Conservation (phyloP, 2,888 invertebrate genomes). For the Conchocele bisecta region DNA sequence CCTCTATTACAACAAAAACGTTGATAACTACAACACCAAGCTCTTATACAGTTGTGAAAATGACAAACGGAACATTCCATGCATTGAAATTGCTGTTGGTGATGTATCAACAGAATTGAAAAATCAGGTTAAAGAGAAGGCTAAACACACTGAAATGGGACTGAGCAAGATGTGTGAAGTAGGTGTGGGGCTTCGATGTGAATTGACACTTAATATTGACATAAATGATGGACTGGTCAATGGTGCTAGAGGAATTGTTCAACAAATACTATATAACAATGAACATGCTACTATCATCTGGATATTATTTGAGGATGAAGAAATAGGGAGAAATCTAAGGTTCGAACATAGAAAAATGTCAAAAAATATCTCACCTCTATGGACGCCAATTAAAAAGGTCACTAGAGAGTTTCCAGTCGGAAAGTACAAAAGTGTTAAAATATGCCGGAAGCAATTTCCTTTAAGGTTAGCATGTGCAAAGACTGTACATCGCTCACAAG, state of each 20-base stretch:
- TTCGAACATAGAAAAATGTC: constrained; percentile 15
- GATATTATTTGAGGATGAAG: constrained; percentile 24
- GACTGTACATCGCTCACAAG: constrained; percentile 42
- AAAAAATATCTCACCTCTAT: not conserved
- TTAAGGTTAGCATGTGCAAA: constrained; percentile 30
- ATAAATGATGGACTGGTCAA: constrained; percentile 43
- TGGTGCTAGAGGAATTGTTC: constrained; percentile 27
- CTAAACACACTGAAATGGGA: constrained; percentile 25
- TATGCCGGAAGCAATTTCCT: constrained; percentile 41
- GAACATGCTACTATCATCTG: constrained; percentile 11
- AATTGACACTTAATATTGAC: constrained; percentile 41
- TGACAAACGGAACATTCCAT: constrained; percentile 1
- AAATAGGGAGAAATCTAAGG: constrained; percentile 24
- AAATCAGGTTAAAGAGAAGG: constrained; percentile 10
- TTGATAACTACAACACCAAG: constrained; percentile 12
- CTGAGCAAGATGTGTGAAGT: constrained; percentile 7
- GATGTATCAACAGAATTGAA: constrained; percentile 22
- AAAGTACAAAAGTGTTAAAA: constrained; percentile 5
- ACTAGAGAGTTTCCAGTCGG: constrained; percentile 19
- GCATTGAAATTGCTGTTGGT: constrained; percentile 37
- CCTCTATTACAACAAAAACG: constrained; percentile 13
- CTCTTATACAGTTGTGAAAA: not conserved
- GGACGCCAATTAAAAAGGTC: constrained; percentile 31
- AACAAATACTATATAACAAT: not conserved
- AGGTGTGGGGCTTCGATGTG: constrained; percentile 20